Percentiles rank a stretch among this genome's conserved stretches.
Conservation (phyloP, 2,113 vertebrate species). For the Casuarius casuarius region DNA sequence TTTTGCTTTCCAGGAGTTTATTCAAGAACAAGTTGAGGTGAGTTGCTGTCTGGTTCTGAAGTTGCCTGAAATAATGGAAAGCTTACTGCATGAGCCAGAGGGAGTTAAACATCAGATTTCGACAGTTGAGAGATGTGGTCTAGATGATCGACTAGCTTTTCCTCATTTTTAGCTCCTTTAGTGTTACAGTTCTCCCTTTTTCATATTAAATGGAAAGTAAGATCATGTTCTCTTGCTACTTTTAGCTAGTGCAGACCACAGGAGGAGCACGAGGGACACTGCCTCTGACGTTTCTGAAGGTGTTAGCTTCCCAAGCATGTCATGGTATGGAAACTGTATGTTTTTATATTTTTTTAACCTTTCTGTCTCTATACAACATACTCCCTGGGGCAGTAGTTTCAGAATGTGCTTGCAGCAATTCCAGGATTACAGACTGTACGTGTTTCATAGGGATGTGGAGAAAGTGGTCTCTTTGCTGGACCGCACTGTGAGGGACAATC, state of each 20-base stretch:
- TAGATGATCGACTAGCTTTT: neutral
- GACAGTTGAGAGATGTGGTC: neutral
- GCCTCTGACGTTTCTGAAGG: constrained; percentile 90
- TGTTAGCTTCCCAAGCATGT: constrained; percentile 95
- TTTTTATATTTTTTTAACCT: neutral
- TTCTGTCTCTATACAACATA: neutral
- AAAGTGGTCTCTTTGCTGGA: neutral
- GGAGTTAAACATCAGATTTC: neutral
- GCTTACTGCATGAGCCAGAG: neutral
- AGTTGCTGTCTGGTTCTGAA: constrained; percentile 39
- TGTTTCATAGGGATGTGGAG: neutral
- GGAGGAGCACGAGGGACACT: constrained; percentile 84
- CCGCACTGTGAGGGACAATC: neutral
- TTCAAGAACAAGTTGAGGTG: constrained; percentile 94
- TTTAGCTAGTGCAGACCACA: constrained; percentile 86
- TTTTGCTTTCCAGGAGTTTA: constrained; percentile 86
- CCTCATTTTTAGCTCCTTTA: neutral
- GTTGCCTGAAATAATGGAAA: neutral
- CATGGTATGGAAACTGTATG: constrained; percentile 83
- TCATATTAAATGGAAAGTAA: constrained; percentile 19
- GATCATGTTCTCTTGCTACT: constrained; percentile 1
- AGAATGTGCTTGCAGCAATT: neutral
- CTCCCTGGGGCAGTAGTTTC: neutral
- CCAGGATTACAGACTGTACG: neutral
- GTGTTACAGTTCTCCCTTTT: neutral